Evolutionary conservation across 2,888 invertebrate genomes (phyloP).

Genomic region (Sacculina carcini): DNA sequence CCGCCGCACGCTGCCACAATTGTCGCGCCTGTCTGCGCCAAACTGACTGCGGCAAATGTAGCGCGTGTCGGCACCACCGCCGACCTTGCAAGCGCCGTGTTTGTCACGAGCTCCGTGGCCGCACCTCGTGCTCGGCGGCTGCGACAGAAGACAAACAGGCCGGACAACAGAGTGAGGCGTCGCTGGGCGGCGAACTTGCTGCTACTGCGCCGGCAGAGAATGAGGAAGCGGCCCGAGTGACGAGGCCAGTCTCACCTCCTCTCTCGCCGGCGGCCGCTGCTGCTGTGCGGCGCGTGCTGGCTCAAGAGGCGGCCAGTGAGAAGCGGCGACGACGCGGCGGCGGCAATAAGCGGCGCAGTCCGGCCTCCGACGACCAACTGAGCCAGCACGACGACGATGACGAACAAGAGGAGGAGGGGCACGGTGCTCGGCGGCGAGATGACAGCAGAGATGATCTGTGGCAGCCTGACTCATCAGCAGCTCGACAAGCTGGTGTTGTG

Average conservation of each 20-base stretch:
- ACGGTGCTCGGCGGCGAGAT: too few relatives aligned
- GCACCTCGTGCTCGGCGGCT: too few relatives aligned
- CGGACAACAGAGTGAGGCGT: too few relatives aligned
- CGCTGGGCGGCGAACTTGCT: neutral
- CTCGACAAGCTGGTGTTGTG: too few relatives aligned
- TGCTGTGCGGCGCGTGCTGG: too few relatives aligned
- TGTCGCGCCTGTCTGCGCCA: constrained; percentile 43
- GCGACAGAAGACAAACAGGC: too few relatives aligned
- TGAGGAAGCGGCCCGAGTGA: constrained; percentile 3
- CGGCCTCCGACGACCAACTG: neutral
- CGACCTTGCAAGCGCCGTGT: constrained; percentile 22
- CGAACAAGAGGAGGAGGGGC: neutral
- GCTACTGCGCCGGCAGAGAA: neutral
- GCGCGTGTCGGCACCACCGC: constrained; percentile 25
- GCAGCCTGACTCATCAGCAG: too few relatives aligned
- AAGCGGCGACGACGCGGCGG: too few relatives aligned
- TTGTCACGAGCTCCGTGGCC: too few relatives aligned
- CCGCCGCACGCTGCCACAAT: constrained; percentile 31
- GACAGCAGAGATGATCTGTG: too few relatives aligned
- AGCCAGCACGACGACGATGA: neutral
- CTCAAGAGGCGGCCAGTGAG: too few relatives aligned
- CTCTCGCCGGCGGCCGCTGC: neutral
- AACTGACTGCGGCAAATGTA: constrained; percentile 43
- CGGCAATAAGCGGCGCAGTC: too few relatives aligned
- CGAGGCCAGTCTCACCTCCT: neutral